Base-by-base conservation (phyloP, 1,140 invertebrate genomes). In the Chrysomallon squamiferum region DNA sequence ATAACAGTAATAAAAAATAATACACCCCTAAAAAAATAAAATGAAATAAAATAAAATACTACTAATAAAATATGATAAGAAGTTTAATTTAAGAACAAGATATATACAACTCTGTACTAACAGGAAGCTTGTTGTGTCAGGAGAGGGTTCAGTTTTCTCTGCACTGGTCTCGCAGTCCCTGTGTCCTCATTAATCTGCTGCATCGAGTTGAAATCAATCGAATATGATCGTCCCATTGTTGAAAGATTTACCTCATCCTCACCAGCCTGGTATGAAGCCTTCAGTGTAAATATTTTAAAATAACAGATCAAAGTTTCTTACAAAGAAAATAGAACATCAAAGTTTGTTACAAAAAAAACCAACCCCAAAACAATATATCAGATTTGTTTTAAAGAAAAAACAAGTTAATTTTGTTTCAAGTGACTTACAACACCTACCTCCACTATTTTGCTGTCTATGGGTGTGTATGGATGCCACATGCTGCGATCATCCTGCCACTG, bases 171-270 rank as follows among this genome's bases (percentile, higher is more conserved):
- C 13, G 95, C 92, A 52, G 95, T 97, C 62, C 96, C 96, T 6
- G 95, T 95, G 84, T 97, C 95, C 87, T 98, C 96, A 85, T 98
- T 98, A 69, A 98, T 96, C 89, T 98, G 96, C 85, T 97, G 95
- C 94, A 98, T 96, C 72, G 94, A 92, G 85, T 95, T 93, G 77
- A 98, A 94, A 88, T 98, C 96, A 69, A 99, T 92, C 1, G 95
- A 95, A 84, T 98, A 98, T 11, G 94, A 95, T 75, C 94, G 89
- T 65, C 95, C 94, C 81, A 95, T 89, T 18, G 94, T 94, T 38
- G 92, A 93, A 52, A 98, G 88, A 79, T 92, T 95, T 65, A 97
- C 93, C 87, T 98, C 96, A 86, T 97, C 95, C 84, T 97, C 95
- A 38, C 93, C 95, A 79, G 93, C 92, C 80, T 93, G 90, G 86